Evolutionary conservation across 2,797 vertebrate genomes (phyloP).

Genomic region (Lithobates sylvaticus): DNA sequence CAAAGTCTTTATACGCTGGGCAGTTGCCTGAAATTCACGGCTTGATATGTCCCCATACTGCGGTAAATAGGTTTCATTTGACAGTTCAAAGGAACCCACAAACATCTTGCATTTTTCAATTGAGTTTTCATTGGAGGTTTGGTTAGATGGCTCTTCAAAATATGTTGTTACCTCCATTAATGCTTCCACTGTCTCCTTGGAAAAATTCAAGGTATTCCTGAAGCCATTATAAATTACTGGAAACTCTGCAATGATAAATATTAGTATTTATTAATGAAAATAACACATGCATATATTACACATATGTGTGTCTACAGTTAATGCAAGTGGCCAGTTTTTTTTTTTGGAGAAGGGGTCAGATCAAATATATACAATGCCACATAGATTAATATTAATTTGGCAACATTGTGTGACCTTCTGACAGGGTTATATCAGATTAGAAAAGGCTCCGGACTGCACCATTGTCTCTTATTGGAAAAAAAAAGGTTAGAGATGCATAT

Average conservation of each 20-base stretch:
- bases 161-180: background rate
- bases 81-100: constrained; percentile 44
- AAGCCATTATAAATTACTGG: constrained; percentile 44
- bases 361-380: too few species aligned
- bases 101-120: constrained; percentile 18
- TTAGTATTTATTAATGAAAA: background rate
- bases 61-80: constrained; percentile 20
- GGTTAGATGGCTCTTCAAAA: background rate
- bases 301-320: too few species aligned
- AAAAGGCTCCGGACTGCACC: too few species aligned
- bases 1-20: constrained; percentile 8
- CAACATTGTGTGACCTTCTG: too few species aligned
- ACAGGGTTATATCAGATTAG: too few species aligned
- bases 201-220: constrained; percentile 17
- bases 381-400: too few species aligned
- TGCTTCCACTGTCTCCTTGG: background rate
- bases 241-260: constrained; percentile 16
- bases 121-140: too few species aligned
- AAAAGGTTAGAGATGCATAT: too few species aligned
- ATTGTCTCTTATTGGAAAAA: too few species aligned
- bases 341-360: too few species aligned
- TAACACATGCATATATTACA: background rate
- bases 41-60: constrained; percentile 26
- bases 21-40: constrained; percentile 12
- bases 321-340: too few species aligned